Evolutionary conservation across 1,140 invertebrate species (phyloP).

Genomic region (Cataglyphis hispanica): DNA sequence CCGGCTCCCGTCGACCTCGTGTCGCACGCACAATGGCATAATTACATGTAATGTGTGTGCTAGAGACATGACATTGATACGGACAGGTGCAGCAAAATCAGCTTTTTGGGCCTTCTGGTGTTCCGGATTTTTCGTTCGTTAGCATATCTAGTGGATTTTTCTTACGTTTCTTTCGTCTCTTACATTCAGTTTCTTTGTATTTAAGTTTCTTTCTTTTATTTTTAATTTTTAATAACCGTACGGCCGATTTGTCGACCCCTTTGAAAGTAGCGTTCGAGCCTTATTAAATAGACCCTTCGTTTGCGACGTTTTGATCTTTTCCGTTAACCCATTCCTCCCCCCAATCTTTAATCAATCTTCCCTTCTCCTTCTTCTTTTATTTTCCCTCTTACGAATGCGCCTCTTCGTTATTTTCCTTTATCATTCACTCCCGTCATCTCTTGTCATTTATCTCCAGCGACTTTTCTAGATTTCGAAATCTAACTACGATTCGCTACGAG

Average conservation of each 20-base stretch:
- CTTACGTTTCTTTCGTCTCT: slow-evolving; percentile 9
- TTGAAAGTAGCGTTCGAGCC: background rate
- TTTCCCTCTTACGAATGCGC: background rate
- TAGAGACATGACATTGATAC: slow-evolving; percentile 23
- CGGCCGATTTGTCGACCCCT: background rate
- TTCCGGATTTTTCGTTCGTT: slow-evolving; percentile 70
- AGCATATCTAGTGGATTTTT: background rate
- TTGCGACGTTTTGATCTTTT: slow-evolving; percentile 1
- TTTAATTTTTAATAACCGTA: slow-evolving; percentile 3
- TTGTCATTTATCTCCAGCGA: background rate
- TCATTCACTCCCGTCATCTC: background rate
- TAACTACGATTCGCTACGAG: slow-evolving; percentile 27
- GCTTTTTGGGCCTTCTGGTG: slow-evolving; percentile 75
- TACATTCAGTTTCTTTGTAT: background rate
- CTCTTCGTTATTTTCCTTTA: background rate
- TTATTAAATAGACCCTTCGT: background rate
- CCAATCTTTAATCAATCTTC: background rate
- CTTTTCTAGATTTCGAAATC: slow-evolving; percentile 62
- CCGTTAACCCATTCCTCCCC: background rate
- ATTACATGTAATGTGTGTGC: background rate
- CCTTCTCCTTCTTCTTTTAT: background rate
- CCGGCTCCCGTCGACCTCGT: slow-evolving; percentile 4
- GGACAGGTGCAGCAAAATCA: slow-evolving; percentile 36
- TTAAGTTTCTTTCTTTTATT: background rate
- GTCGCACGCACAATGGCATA: background rate